Conservation (phyloP, 2,113 vertebrate genomes). For the Anhinga anhinga region DNA sequence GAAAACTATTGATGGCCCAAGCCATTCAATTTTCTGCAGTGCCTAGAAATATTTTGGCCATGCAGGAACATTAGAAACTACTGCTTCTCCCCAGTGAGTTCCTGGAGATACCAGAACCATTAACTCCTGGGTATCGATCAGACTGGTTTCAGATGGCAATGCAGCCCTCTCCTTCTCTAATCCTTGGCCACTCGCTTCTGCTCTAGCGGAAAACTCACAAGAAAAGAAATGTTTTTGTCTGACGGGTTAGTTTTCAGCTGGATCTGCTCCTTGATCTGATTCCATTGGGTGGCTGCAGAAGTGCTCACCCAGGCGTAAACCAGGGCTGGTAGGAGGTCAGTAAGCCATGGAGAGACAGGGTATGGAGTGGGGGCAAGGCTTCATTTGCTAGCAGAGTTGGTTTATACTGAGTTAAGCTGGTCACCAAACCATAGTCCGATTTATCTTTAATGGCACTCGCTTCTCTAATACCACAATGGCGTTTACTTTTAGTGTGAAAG, state of each 20-base stretch:
- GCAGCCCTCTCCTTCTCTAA: neutral
- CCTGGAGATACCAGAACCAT: neutral
- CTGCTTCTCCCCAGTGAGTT: neutral
- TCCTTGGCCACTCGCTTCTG: neutral
- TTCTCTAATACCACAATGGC: neutral
- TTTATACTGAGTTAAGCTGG: neutral
- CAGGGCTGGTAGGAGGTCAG: neutral
- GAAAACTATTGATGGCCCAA: neutral
- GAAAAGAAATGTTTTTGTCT: neutral
- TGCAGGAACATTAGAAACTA: neutral
- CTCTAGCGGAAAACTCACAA: neutral
- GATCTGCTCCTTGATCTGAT: neutral
- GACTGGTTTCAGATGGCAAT: neutral
- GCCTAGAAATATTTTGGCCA: neutral
- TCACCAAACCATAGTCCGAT: neutral
- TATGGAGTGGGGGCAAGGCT: neutral
- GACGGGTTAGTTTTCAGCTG: neutral
- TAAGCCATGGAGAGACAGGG: accelerated
- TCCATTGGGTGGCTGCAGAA: neutral
- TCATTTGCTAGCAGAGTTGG: neutral
- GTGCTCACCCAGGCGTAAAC: neutral
- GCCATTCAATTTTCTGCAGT: neutral
- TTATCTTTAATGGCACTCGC: neutral
- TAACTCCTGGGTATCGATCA: neutral
- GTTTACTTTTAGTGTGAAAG: neutral